Evolutionary conservation across 2,888 invertebrate genomes (phyloP).

Genomic region (Colletes collaris): DNA sequence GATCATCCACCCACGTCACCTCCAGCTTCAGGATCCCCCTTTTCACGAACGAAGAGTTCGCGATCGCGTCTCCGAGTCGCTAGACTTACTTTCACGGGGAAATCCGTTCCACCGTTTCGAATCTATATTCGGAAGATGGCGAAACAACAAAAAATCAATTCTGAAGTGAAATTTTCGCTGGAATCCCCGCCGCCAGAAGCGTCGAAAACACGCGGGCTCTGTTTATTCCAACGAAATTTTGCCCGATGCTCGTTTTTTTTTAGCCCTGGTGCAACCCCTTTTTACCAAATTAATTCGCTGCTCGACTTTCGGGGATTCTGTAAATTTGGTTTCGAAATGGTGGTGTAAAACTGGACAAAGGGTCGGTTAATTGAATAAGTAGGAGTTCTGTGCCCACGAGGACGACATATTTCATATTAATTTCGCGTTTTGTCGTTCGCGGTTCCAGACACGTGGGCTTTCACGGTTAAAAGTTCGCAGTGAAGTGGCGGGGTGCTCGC

Average conservation of each 20-base stretch:
- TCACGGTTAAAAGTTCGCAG: conserved; percentile 6
- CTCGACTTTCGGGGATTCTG: no score
- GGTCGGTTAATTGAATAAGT: no score
- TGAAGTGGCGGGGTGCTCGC: no score
- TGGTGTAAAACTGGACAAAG: no score
- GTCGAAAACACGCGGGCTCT: no score
- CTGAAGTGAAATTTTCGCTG: not conserved
- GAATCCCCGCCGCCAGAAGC: not conserved
- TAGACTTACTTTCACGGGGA: conserved; percentile 21
- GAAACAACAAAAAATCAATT: conserved; percentile 17
- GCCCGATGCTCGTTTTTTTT: no score
- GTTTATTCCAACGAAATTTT: no score
- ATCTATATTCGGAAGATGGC: conserved; percentile 1
- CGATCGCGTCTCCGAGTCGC: conserved; percentile 1
- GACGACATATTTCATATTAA: conserved; percentile 21
- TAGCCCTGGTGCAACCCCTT: no score
- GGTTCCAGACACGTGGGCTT: conserved; percentile 7
- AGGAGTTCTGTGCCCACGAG: conserved; percentile 4
- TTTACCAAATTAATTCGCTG: no score
- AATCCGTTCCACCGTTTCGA: conserved; percentile 14
- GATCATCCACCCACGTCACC: conserved; percentile 1
- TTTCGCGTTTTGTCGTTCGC: not conserved
- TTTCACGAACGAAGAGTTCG: conserved; percentile 13
- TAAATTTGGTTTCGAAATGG: no score
- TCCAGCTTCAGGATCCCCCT: conserved; percentile 11